Evolutionary conservation across 2,888 invertebrate species (phyloP), one percentile per base, ranked within the genome.

Genomic region (Aleiodes alternator): DNA sequence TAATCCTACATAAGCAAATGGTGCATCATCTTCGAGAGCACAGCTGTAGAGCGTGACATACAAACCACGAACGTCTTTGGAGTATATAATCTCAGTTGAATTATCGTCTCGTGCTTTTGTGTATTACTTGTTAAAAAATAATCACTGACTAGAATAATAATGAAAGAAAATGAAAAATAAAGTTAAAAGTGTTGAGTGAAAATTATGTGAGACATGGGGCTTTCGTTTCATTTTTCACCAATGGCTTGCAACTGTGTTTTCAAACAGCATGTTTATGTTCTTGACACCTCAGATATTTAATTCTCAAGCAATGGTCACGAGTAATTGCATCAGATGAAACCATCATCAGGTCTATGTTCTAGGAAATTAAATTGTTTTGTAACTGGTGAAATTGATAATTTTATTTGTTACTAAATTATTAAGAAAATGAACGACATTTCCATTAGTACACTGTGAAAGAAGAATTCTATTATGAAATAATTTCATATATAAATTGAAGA

Each of bases 311-410:
- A 79, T 76, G 66, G 57, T 70, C 53, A 75, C 66, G 71, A 66
- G 66, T 75, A 76, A 78, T 79, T 81, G 73, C 80, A 48, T 79
- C 78, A 79, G 70, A 71, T n/a, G 51, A 38, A 61, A 38, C 61
- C 29, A 57, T 57, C 57, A 38, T 61, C 43, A 68, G 68, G 70
- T 72, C 73, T 57, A 71, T 74, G 78, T 68, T 78, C 38, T 38
- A 8, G 38, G 5, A 8, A 38, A 38, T 38, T 23, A 23, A 38
- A 38, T 38, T 7, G 38, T 38, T 38, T 38, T 38, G 38, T 38
- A 38, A 38, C 8, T 7, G 8, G 38, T 38, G 5, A 8, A 38
- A 38, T 38, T 38, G 5, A 38, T 38, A 38, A 38, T 38, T 38
- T 8, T 5, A 38, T 38, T 38, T 38, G 0, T 8, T 7, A 4